phyloP scores from a whole-genome alignment of 2,113 vertebrate species.

The Edolisoma coerulescens region DNA sequence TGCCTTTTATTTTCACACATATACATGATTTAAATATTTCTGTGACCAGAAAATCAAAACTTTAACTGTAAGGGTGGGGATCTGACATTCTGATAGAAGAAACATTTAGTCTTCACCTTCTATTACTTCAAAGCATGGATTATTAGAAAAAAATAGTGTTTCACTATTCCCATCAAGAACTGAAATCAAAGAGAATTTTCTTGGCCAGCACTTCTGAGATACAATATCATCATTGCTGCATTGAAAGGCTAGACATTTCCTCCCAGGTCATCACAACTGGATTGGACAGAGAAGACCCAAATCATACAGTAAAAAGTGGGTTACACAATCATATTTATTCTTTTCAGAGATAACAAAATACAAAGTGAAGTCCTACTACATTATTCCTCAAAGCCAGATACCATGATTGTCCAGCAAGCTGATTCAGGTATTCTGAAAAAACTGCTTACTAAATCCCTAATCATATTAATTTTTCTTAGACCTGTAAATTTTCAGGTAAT shows the following conservation, averaged over 20 bases:
- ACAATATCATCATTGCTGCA: not conserved
- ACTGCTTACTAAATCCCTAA: not conserved
- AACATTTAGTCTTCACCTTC: not conserved
- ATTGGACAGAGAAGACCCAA: not conserved
- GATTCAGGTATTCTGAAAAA: not conserved
- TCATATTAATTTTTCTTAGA: not conserved
- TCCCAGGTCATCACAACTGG: not conserved
- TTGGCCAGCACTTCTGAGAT: not conserved
- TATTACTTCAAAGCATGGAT: not conserved
- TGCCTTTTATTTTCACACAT: not conserved
- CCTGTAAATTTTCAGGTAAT: not conserved
- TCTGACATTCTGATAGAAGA: not conserved
- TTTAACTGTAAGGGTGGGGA: not conserved
- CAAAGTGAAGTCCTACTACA: not conserved
- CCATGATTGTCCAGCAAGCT: not conserved
- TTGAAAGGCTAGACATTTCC: not conserved
- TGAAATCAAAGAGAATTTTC: slow-evolving; percentile 14
- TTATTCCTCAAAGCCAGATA: not conserved
- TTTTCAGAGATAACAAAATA: not conserved
- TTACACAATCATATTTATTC: not conserved
- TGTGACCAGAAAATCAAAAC: not conserved
- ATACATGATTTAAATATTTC: not conserved
- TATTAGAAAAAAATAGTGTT: not conserved
- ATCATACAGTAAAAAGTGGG: not conserved
- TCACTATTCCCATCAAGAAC: not conserved